phyloP scores from a whole-genome alignment of 2,797 vertebrate genomes.

The Hippopotamyrus pictus region DNA sequence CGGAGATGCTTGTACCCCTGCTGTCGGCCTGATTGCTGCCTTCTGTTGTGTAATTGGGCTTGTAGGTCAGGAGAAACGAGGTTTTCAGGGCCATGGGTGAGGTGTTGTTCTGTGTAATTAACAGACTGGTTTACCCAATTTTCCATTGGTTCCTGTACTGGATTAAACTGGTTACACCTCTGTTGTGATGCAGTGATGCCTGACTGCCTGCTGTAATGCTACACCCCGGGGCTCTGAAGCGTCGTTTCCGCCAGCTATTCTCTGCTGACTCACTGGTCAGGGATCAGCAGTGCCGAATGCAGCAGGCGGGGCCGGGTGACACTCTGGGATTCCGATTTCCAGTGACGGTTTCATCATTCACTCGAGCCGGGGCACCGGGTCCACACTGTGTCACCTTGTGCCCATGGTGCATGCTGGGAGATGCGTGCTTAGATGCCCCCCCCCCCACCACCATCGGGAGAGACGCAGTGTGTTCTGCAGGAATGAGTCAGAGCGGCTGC shows the following conservation, averaged over 20 bases:
- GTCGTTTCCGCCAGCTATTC: background rate
- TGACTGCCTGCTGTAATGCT: background rate
- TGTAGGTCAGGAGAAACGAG: background rate
- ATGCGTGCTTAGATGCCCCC: background rate
- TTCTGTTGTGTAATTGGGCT: background rate
- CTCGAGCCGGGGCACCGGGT: background rate
- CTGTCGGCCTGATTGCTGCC: background rate
- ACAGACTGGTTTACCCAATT: background rate
- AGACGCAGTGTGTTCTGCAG: constrained; percentile 11
- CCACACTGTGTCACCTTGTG: background rate
- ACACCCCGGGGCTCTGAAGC: background rate
- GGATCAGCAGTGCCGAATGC: background rate
- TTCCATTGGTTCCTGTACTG: background rate
- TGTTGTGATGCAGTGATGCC: background rate
- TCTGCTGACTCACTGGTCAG: constrained; percentile 2
- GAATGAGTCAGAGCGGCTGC: constrained; percentile 18
- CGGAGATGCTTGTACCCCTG: background rate
- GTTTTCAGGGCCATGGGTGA: background rate
- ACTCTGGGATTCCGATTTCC: background rate
- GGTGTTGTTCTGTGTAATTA: background rate
- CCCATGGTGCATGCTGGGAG: background rate
- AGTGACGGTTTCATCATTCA: background rate
- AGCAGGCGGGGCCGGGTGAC: background rate
- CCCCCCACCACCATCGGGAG: background rate
- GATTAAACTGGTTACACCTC: background rate